phyloP scores from a whole-genome alignment of 2,797 vertebrate species.

The Peromyscus aztecus region DNA sequence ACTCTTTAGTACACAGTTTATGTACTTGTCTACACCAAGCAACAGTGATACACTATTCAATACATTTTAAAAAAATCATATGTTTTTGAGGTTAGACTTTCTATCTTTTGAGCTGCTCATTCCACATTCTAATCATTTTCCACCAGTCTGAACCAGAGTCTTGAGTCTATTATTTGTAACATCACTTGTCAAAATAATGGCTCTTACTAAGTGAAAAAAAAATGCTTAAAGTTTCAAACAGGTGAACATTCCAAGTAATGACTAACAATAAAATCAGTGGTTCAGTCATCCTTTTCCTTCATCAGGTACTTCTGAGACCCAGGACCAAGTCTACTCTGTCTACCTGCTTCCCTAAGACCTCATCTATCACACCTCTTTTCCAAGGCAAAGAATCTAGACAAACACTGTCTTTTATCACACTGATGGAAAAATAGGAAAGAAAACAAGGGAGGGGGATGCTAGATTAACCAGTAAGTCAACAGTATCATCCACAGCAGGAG shows the following conservation, averaged over 20 bases:
- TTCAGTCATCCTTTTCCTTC: not conserved
- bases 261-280: not conserved
- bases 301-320: not conserved
- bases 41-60: not conserved
- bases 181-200: not conserved
- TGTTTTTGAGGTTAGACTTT: not conserved
- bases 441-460: not conserved
- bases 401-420: not conserved
- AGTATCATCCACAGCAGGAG: not conserved
- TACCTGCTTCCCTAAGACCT: not conserved
- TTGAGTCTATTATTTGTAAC: not conserved
- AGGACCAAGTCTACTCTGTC: rapidly evolving
- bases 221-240: not conserved
- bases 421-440: not conserved
- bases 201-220: not conserved
- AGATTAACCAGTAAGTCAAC: not conserved
- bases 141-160: not conserved
- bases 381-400: not conserved
- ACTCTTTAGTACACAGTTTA: not conserved
- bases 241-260: not conserved
- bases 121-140: not conserved
- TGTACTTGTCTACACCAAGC: not conserved
- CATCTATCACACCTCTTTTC: not conserved
- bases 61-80: not conserved
- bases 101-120: not conserved